These are phyloP conservation scores for Notarius quadriscutis DNA, from an alignment of 2,113 vertebrate species.

Conservation along the genomic window DNA sequence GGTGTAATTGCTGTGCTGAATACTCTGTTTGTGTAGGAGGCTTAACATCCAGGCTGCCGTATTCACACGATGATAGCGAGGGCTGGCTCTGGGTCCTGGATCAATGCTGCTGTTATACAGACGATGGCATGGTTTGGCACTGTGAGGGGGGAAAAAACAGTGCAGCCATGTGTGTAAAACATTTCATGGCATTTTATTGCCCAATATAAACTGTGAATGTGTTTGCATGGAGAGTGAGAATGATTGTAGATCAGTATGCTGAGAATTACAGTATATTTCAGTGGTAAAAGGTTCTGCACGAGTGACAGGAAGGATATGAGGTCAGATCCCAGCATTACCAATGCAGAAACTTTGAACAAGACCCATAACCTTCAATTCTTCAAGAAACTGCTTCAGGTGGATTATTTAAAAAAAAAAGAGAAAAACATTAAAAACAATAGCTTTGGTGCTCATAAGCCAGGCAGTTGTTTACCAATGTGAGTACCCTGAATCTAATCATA, in stretches of 20 bases:
- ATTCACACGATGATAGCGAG: slow-evolving; percentile 3
- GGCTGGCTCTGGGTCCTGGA: slow-evolving; percentile 9
- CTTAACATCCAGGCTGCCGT: slow-evolving; percentile 3
- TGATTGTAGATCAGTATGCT: not conserved
- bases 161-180: slow-evolving; percentile 11
- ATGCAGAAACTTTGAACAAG: too few species aligned
- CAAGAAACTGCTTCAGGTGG: not conserved
- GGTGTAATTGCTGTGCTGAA: slow-evolving; percentile 45
- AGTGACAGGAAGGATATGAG: not conserved
- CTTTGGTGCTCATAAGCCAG: not conserved
- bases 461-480: not conserved
- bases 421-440: not conserved
- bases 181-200: not conserved
- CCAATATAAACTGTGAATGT: slow-evolving; percentile 1
- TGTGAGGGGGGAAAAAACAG: not conserved
- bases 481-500: not conserved
- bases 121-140: not conserved
- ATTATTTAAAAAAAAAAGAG: not conserved
- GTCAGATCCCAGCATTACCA: not conserved
- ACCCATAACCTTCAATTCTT: not conserved
- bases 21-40: slow-evolving; percentile 40
- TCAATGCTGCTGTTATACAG: not conserved
- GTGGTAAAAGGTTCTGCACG: not conserved
- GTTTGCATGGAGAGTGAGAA: not conserved
- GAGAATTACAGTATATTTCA: not conserved